Evolutionary conservation across 2,113 vertebrate species (phyloP).

Genomic region (Morphnarchus princeps): DNA sequence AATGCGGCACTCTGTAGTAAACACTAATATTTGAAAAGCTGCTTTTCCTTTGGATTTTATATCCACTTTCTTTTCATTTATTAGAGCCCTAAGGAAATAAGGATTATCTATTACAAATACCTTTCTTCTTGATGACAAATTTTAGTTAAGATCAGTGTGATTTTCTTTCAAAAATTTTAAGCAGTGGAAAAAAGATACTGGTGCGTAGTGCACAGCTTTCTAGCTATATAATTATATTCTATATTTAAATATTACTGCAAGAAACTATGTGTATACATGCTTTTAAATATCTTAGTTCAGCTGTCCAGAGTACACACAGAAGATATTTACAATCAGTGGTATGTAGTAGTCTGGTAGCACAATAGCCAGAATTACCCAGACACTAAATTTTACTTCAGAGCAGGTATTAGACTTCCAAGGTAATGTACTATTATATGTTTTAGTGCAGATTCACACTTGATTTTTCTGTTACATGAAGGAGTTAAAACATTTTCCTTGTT

Average conservation of each 20-base stretch:
- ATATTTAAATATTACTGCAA: neutral
- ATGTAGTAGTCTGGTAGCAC: neutral
- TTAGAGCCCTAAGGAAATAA: constrained; percentile 5
- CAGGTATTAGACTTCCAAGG: neutral
- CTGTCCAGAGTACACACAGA: neutral
- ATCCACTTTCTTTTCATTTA: constrained; percentile 1
- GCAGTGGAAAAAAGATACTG: neutral
- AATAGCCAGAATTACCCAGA: neutral
- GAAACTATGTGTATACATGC: neutral
- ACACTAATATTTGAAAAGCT: constrained; percentile 50
- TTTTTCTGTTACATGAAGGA: constrained; percentile 67
- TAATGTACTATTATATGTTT: neutral
- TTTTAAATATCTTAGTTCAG: neutral
- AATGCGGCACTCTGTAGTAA: constrained; percentile 54
- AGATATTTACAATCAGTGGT: neutral
- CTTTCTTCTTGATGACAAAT: neutral
- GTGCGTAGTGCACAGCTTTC: neutral
- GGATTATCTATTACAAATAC: neutral
- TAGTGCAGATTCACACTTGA: neutral
- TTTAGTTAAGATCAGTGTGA: neutral
- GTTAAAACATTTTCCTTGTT: constrained; percentile 80
- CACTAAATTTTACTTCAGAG: constrained; percentile 18
- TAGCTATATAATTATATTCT: neutral
- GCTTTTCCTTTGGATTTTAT: constrained; percentile 34
- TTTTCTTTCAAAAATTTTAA: constrained; percentile 1